Percentiles rank a stretch among this genome's conserved stretches.
Evolutionary conservation across 2,888 invertebrate species (phyloP).

Genomic region (Mesodorylaimus sp.): DNA sequence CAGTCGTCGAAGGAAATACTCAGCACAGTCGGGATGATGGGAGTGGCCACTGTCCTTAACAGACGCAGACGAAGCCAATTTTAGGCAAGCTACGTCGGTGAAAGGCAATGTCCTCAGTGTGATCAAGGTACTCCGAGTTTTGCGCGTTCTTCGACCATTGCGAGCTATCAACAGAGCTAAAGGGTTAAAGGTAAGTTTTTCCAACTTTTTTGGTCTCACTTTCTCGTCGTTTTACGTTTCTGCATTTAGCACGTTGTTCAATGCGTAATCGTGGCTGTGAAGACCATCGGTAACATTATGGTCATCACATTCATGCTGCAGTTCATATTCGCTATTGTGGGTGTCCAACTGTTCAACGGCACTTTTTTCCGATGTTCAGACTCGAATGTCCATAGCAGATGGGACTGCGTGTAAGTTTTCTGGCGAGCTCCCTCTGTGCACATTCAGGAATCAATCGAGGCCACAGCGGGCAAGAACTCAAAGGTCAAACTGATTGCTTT

Average conservation of each 20-base stretch:
- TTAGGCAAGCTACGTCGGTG: too few species aligned
- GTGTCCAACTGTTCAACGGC: slow-evolving; percentile 89
- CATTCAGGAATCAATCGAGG: too few species aligned
- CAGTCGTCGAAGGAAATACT: too few species aligned
- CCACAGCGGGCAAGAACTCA: not conserved
- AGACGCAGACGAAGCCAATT: too few species aligned
- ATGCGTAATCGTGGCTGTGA: slow-evolving; percentile 49
- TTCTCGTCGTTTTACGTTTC: not conserved
- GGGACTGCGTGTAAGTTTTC: too few species aligned
- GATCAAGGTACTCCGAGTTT: slow-evolving; percentile 86
- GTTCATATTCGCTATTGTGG: slow-evolving; percentile 98
- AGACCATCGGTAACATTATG: slow-evolving; percentile 71
- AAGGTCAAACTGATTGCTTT: not conserved
- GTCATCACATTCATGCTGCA: slow-evolving; percentile 94
- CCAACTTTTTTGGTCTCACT: not conserved
- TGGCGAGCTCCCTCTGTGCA: too few species aligned
- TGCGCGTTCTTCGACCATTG: slow-evolving; percentile 78
- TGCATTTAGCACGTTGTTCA: slow-evolving; percentile 70
- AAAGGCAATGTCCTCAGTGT: slow-evolving; percentile 34
- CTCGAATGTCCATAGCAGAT: not conserved
- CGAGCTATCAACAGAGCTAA: slow-evolving; percentile 96
- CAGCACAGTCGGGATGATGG: too few species aligned
- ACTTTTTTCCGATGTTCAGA: slow-evolving; percentile 1
- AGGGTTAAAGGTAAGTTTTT: slow-evolving; percentile 67
- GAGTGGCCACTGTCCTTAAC: too few species aligned